Conservation (phyloP, 2,797 vertebrate genomes). For the Linurgus olivaceus region DNA sequence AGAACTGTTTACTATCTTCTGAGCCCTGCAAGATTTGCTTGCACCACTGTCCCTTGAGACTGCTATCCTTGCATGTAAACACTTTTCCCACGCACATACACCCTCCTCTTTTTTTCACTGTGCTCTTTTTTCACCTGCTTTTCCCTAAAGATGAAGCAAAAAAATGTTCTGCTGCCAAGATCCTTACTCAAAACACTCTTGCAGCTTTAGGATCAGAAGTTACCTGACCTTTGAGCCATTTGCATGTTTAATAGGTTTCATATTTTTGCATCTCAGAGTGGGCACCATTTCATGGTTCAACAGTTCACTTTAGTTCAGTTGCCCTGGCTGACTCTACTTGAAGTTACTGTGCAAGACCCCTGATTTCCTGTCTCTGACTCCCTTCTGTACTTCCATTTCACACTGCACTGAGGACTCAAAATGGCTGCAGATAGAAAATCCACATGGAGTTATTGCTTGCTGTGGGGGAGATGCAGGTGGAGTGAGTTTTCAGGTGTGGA, state of each 20-base stretch:
- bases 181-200: background rate
- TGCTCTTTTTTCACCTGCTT: background rate
- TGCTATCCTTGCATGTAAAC: background rate
- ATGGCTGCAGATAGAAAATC: constrained; percentile 47
- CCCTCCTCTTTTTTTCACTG: background rate
- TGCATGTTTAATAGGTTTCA: background rate
- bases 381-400: constrained; percentile 30
- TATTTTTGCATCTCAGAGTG: background rate
- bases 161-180: background rate
- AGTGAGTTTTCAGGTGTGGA: background rate
- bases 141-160: background rate
- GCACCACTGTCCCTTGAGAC: background rate
- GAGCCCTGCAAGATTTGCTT: background rate
- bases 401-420: constrained; percentile 14
- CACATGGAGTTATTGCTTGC: background rate
- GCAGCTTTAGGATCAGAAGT: background rate
- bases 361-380: background rate
- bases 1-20: background rate
- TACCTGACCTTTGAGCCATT: background rate
- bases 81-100: background rate
- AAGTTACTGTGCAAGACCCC: background rate
- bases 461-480: background rate
- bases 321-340: background rate
- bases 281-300: background rate
- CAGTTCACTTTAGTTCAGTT: background rate